Percentiles rank a stretch among this genome's conserved stretches.
phyloP scores from a whole-genome alignment of 2,113 vertebrate genomes.

The Polypterus bichir region DNA sequence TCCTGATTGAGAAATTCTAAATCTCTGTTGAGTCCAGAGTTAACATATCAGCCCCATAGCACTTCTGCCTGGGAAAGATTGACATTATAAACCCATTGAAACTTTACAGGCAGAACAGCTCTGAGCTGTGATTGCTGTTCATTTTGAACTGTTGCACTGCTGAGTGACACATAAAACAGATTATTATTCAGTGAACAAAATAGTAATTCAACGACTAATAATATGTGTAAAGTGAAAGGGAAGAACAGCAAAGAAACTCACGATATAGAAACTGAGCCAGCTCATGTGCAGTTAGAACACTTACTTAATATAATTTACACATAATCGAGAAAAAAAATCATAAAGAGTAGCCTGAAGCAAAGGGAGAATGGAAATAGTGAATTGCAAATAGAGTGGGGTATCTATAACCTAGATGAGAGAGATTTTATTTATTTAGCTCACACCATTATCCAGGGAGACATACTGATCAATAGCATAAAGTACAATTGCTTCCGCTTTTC shows the following conservation, averaged over 20 bases:
- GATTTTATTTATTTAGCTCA: too few species aligned
- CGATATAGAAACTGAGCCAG: not conserved
- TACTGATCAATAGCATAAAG: too few species aligned
- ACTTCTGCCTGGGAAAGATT: not conserved
- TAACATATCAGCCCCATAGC: not conserved
- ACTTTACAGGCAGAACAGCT: not conserved
- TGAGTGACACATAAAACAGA: slow-evolving; percentile 2
- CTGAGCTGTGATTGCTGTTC: slow-evolving; percentile 1
- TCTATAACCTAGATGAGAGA: too few species aligned
- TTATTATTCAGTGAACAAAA: not conserved
- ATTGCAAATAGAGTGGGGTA: too few species aligned
- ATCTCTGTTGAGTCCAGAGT: not conserved
- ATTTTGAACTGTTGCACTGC: not conserved
- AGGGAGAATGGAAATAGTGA: too few species aligned
- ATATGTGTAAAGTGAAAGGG: not conserved
- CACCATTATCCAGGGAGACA: too few species aligned
- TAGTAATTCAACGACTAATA: not conserved
- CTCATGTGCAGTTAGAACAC: not conserved
- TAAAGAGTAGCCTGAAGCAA: too few species aligned
- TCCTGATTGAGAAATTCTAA: slow-evolving; percentile 4
- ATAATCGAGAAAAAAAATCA: too few species aligned
- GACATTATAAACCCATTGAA: slow-evolving; percentile 2
- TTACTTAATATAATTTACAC: too few species aligned
- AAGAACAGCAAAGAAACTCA: not conserved
- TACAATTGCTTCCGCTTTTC: too few species aligned